Conservation (phyloP, 2,113 vertebrate genomes). For the Coreoperca whiteheadi region DNA sequence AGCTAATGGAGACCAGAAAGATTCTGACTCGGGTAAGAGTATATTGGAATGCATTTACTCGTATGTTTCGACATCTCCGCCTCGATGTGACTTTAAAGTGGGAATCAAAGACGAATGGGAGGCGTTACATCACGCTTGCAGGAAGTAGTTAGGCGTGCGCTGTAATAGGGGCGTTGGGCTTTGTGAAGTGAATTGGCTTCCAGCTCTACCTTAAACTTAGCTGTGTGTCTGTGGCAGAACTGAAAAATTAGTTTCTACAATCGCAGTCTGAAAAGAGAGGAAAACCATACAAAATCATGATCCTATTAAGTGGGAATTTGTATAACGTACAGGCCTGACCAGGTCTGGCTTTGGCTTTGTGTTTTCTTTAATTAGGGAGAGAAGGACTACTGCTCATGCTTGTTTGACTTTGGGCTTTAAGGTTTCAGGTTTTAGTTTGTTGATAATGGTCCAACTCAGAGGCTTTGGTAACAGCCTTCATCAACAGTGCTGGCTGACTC, state of each 20-base stretch:
- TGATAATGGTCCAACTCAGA: conserved; percentile 53
- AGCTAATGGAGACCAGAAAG: conserved; percentile 99
- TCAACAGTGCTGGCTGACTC: conserved; percentile 40
- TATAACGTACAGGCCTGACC: conserved; percentile 54
- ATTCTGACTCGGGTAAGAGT: conserved; percentile 94
- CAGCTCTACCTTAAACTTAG: conserved; percentile 22
- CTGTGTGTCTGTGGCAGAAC: conserved; percentile 37
- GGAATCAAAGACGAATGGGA: conserved; percentile 7
- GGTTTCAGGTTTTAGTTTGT: conserved; percentile 67
- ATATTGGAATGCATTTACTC: neutral
- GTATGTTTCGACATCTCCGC: conserved; percentile 5
- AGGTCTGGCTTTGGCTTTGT: conserved; percentile 61
- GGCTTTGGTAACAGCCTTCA: conserved; percentile 56
- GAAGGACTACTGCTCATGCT: conserved; percentile 52
- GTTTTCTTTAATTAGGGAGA: conserved; percentile 73
- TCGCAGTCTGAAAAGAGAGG: conserved; percentile 31
- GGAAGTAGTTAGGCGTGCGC: conserved; percentile 48
- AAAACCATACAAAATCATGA: conserved; percentile 54
- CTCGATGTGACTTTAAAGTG: conserved; percentile 24
- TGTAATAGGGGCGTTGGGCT: conserved; percentile 25
- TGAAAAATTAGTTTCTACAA: conserved; percentile 26
- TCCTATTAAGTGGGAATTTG: conserved; percentile 57
- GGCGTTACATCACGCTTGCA: conserved; percentile 41
- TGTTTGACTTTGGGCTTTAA: conserved; percentile 67
- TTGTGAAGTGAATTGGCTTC: conserved; percentile 33